These are phyloP conservation scores for Siderastrea siderea DNA, from an alignment of 92 coral and sea anemone genomes.

Conservation along the genomic window DNA sequence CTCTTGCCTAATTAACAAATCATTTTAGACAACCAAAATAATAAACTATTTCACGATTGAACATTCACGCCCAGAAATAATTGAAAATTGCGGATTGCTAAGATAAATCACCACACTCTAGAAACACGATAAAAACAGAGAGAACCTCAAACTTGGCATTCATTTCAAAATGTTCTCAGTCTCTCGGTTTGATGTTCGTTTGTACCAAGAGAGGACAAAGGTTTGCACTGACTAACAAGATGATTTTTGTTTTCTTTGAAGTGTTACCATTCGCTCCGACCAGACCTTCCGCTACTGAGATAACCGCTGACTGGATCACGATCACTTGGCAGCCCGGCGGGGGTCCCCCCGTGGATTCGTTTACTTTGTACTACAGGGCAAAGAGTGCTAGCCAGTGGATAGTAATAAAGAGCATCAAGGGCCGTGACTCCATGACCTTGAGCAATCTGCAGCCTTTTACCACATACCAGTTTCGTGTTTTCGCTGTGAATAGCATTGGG, in stretches of 20 bases:
- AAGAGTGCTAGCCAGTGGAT: constrained; percentile 74
- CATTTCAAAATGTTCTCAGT: no score
- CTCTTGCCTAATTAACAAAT: background rate
- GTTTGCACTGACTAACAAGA: background rate
- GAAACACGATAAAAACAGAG: no score
- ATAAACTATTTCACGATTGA: no score
- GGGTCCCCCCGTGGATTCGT: constrained; percentile 72
- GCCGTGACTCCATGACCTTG: constrained; percentile 67
- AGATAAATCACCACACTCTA: no score
- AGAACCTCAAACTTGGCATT: no score
- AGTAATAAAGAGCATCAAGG: constrained; percentile 58
- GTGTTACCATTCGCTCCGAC: constrained; percentile 93
- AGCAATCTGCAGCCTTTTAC: constrained; percentile 72
- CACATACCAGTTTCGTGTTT: constrained; percentile 82
- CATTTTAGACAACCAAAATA: no score
- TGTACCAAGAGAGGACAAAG: no score
- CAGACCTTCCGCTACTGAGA: constrained; percentile 62
- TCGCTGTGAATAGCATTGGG: constrained; percentile 84
- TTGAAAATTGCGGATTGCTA: no score
- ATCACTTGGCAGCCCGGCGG: constrained; percentile 86
- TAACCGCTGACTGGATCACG: constrained; percentile 74
- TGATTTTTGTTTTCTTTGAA: background rate
- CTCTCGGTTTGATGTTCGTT: no score
- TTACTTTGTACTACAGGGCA: constrained; percentile 71
- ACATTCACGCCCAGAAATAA: no score